phyloP scores from a whole-genome alignment of 2,888 invertebrate genomes.

The Caenorhabditis macrosperma region DNA sequence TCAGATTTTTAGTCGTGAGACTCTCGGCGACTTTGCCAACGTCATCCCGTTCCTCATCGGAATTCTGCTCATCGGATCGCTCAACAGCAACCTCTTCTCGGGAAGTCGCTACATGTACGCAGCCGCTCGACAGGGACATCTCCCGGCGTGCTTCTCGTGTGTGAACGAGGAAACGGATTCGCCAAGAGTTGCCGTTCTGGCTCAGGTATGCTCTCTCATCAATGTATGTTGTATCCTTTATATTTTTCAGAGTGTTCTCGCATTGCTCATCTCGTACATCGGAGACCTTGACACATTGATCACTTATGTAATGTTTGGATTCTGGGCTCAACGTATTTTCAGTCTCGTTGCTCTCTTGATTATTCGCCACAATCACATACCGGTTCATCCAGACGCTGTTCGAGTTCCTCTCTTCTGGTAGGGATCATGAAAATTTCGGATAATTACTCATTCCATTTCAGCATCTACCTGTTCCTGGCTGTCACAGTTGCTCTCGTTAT shows the following conservation, averaged over 20 bases:
- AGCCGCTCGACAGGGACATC: conserved; percentile 78
- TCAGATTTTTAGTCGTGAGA: conserved; percentile 77
- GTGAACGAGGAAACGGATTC: conserved; percentile 76
- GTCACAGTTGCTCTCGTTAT: conserved; percentile 77
- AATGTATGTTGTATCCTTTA: neutral
- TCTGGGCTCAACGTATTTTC: conserved; percentile 80
- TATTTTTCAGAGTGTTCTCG: conserved; percentile 73
- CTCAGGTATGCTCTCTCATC: conserved; percentile 69
- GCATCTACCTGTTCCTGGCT: conserved; percentile 70
- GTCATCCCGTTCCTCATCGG: conserved; percentile 79
- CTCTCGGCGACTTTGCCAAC: conserved; percentile 76
- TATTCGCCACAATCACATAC: conserved; percentile 75
- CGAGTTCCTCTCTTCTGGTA: conserved; percentile 74
- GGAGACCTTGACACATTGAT: conserved; percentile 79
- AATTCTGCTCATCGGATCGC: conserved; percentile 78
- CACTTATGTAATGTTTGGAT: conserved; percentile 79
- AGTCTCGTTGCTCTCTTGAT: conserved; percentile 75
- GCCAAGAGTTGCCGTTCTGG: conserved; percentile 77
- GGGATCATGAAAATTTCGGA: too few relatives aligned
- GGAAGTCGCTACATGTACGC: conserved; percentile 80
- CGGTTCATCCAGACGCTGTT: conserved; percentile 79
- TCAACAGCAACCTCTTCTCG: conserved; percentile 79
- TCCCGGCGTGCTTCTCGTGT: conserved; percentile 77
- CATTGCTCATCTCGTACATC: conserved; percentile 76
- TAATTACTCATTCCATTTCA: conserved; percentile 17